These are phyloP conservation scores for Papilio demoleus DNA, from an alignment of 2,888 invertebrate genomes.

Conservation along the genomic window DNA sequence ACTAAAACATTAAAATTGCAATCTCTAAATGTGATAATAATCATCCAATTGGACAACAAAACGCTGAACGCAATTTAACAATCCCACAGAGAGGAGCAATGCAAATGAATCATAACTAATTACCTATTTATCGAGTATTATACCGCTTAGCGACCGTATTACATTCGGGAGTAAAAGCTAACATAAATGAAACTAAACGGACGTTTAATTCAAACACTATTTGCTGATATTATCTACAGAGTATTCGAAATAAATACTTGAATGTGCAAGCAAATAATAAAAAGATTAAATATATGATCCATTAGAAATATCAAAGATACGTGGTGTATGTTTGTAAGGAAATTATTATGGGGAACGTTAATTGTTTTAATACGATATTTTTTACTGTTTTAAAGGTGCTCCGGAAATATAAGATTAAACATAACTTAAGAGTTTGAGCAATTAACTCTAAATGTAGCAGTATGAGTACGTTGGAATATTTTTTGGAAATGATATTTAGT, in stretches of 20 bases:
- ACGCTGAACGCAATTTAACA: conserved; percentile 12
- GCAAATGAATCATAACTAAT: conserved; percentile 24
- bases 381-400: too few species aligned
- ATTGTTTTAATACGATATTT: too few species aligned
- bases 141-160: conserved; percentile 21
- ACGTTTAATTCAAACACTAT: conserved; percentile 1
- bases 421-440: too few species aligned
- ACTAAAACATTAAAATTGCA: background rate
- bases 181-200: conserved; percentile 14
- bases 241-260: background rate
- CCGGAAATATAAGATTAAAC: too few species aligned
- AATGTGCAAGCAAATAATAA: too few species aligned
- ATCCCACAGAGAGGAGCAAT: conserved; percentile 18
- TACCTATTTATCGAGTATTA: conserved; percentile 26
- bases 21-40: background rate
- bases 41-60: conserved; percentile 7
- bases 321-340: too few species aligned
- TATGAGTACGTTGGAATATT: too few species aligned
- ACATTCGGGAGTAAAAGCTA: conserved; percentile 18
- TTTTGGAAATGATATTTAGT: too few species aligned
- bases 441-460: too few species aligned
- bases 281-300: too few species aligned
- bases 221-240: background rate
- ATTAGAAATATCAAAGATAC: too few species aligned
- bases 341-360: too few species aligned